Evolutionary conservation across 1,140 invertebrate genomes (phyloP).

Genomic region (Anastrepha obliqua): DNA sequence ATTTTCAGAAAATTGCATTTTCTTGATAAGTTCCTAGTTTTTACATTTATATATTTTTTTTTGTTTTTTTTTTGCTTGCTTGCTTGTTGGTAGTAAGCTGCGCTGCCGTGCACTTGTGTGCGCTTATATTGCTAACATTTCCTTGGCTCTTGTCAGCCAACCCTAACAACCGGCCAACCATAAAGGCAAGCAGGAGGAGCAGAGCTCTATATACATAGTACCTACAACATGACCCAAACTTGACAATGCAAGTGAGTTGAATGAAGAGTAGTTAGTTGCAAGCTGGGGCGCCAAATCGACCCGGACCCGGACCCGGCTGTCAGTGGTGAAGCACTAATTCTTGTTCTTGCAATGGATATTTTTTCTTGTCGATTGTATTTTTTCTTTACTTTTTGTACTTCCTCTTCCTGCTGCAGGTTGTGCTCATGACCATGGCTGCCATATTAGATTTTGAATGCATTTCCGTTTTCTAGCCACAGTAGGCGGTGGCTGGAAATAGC

Average conservation of each 20-base stretch:
- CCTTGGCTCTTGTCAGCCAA: constrained; percentile 33
- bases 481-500: constrained; percentile 55
- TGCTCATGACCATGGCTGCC: constrained; percentile 74
- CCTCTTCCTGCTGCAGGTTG: constrained; percentile 34
- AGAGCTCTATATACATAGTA: background rate
- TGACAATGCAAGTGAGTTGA: constrained; percentile 50
- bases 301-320: constrained; percentile 8
- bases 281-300: constrained; percentile 43
- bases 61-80: constrained; percentile 63
- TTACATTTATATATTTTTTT: constrained; percentile 38
- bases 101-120: background rate
- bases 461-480: constrained; percentile 64
- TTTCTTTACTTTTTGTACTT: background rate
- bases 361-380: background rate
- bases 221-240: constrained; percentile 42
- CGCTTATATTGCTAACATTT: background rate
- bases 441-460: constrained; percentile 74
- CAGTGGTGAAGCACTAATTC: constrained; percentile 25
- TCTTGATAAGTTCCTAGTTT: constrained; percentile 63
- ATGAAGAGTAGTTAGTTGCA: constrained; percentile 16
- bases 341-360: background rate
- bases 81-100: background rate
- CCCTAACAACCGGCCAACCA: constrained; percentile 13
- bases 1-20: constrained; percentile 74
- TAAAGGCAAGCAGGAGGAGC: constrained; percentile 14